Evolutionary conservation across 2,797 vertebrate genomes (phyloP), one percentile per base, ranked within the genome.

Genomic region (Acipenser transmontanus): DNA sequence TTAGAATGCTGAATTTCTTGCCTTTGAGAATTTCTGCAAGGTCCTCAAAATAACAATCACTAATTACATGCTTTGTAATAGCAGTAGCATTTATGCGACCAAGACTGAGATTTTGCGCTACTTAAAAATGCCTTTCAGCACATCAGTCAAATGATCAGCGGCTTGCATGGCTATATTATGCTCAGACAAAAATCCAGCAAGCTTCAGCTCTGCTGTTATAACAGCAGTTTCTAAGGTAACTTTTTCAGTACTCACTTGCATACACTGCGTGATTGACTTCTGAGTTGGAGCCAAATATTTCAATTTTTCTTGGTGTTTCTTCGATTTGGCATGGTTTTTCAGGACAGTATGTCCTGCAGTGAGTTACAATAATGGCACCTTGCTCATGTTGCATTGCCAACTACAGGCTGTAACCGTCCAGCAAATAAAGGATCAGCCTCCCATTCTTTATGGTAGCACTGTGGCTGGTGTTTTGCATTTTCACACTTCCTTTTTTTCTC

Each of bases 331-430:
- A 8, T 67, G 54, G 11, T 60, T 64, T 59, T 70, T 70, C 57
- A 70, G 34, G 17, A 66, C 68, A 2, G 51, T 70, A 6, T 67
- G 60, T 13, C 67, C 66, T 6, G 62, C 66, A 51, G 47, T 8
- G 9, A 7, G 47, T 67, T 70, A 51, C 65, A 67, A 49, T 62
- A 67, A 11, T 49, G n/a, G 47, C 69, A 70, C 47, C 62, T 17
- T 9, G 60, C 64, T 67, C 63, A 67, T 8, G 6, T 68, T 47
- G 62, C 20, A 47, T 6, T 47, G 63, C 52, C 49, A 20, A 61
- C 61, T 13, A 69, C 70, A 61, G 67, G 54, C 47, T 52, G 66
- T 52, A 72, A 57, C 67, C 70, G 52, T 52, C 59, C 61, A 34
- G 52, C 47, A 14, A 48, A 65, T 13, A 8, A 13, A 10, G 12